A percentile compares a stretch with the other conserved stretches of the same genome.
phyloP scores from a whole-genome alignment of 2,113 vertebrate species.

The Pteronura brasiliensis region DNA sequence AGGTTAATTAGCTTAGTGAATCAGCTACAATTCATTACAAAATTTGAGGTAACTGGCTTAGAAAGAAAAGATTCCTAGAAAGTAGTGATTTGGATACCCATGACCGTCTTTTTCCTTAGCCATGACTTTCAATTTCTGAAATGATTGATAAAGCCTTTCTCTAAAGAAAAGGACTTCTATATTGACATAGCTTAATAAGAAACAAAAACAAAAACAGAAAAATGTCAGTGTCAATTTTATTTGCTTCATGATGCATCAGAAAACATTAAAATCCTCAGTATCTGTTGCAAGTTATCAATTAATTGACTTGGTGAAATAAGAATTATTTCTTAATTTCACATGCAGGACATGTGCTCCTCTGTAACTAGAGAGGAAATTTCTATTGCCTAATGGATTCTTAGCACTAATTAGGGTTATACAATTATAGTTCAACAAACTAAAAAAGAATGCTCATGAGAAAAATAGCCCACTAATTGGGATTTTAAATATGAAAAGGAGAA shows the following conservation, averaged over 20 bases:
- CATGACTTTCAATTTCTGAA: background rate
- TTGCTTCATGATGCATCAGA: background rate
- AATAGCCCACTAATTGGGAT: background rate
- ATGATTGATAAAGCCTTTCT: background rate
- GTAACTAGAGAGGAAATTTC: constrained; percentile 44
- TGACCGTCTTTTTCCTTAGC: background rate
- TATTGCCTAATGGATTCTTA: constrained; percentile 69
- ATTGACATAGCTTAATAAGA: background rate
- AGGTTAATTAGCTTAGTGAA: background rate
- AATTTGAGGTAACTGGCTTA: background rate
- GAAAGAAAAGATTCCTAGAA: background rate
- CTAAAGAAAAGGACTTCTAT: background rate
- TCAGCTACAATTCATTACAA: background rate
- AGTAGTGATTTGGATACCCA: background rate
- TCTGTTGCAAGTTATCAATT: constrained; percentile 32
- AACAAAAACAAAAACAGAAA: background rate
- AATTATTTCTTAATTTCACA: constrained; percentile 29
- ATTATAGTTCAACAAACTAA: constrained; percentile 38
- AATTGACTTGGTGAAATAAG: constrained; percentile 29
- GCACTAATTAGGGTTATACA: constrained; percentile 67
- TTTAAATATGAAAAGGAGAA: constrained; percentile 29
- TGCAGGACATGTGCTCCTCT: background rate
- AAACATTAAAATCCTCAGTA: constrained; percentile 23
- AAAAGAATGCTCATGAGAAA: constrained; percentile 40
- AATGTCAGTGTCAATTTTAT: background rate